Conservation (phyloP, 2,888 invertebrate genomes). For the Metellina segmentata region DNA sequence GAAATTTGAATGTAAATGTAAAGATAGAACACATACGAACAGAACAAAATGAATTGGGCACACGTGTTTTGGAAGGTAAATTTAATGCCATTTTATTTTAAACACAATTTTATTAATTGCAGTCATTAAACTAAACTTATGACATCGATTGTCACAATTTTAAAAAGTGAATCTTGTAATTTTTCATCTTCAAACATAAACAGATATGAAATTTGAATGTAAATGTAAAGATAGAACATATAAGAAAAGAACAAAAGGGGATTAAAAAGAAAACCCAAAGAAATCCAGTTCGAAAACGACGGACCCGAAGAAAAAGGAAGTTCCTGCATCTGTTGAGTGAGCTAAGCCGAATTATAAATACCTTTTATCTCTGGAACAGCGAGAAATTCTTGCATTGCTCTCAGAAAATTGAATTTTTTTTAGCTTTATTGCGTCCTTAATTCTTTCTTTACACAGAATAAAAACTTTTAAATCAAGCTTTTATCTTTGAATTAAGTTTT, state of each 20-base stretch:
- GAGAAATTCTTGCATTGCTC: conserved; percentile 30
- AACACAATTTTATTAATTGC: too few relatives aligned
- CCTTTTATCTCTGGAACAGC: conserved; percentile 40
- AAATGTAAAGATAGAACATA: not conserved
- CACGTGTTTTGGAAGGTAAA: too few relatives aligned
- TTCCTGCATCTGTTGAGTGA: not conserved
- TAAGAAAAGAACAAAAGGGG: not conserved
- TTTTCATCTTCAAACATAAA: too few relatives aligned
- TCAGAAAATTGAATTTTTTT: conserved; percentile 45
- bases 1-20: not conserved
- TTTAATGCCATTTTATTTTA: too few relatives aligned
- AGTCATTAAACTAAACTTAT: too few relatives aligned
- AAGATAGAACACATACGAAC: conserved; percentile 7
- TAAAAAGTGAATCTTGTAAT: too few relatives aligned
- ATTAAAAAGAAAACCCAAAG: not conserved
- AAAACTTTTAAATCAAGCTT: conserved; percentile 45
- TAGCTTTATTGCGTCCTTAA: conserved; percentile 52
- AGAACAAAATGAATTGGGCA: too few relatives aligned
- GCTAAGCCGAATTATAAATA: conserved; percentile 57
- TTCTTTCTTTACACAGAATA: conserved; percentile 43
- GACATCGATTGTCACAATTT: too few relatives aligned
- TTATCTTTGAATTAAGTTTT: conserved; percentile 38
- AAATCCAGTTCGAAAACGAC: conserved; percentile 3
- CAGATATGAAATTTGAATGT: not conserved
- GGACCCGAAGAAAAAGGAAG: conserved; percentile 17